phyloP scores from a whole-genome alignment of 2,797 vertebrate species.

The Argya squamiceps region DNA sequence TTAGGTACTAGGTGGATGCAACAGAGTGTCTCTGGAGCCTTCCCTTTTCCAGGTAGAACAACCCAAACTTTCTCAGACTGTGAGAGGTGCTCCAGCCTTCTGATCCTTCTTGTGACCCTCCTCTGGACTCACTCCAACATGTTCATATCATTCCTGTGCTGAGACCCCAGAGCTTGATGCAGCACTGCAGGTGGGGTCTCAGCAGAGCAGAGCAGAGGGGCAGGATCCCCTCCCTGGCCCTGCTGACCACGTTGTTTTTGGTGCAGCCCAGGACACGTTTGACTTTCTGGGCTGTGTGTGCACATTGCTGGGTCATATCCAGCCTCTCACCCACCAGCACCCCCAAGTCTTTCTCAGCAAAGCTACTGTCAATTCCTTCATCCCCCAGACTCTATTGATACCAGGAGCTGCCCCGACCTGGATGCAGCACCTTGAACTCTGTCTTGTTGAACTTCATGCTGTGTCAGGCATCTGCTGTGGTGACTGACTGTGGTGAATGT shows the following conservation, averaged over 20 bases:
- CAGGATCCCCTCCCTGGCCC: accelerated
- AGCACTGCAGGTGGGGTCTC: neutral
- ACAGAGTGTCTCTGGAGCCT: neutral
- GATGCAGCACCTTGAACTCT: neutral
- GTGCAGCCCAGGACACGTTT: neutral
- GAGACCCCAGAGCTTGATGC: neutral
- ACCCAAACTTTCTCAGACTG: neutral
- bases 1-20: neutral
- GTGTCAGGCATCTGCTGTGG: neutral
- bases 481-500: neutral
- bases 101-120: neutral
- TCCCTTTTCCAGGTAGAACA: neutral
- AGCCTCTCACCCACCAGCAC: neutral
- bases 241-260: neutral
- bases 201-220: neutral
- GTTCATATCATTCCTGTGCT: too few relatives aligned
- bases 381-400: too few relatives aligned
- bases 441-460: neutral
- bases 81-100: neutral
- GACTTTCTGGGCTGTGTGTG: neutral
- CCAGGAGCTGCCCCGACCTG: neutral
- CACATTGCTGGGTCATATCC: accelerated
- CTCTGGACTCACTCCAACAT: neutral
- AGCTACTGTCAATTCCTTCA: neutral
- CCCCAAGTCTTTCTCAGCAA: neutral